Evolutionary conservation across 2,888 invertebrate species (phyloP), one percentile per base, ranked within the genome.

Genomic region (Cheilosia variabilis): DNA sequence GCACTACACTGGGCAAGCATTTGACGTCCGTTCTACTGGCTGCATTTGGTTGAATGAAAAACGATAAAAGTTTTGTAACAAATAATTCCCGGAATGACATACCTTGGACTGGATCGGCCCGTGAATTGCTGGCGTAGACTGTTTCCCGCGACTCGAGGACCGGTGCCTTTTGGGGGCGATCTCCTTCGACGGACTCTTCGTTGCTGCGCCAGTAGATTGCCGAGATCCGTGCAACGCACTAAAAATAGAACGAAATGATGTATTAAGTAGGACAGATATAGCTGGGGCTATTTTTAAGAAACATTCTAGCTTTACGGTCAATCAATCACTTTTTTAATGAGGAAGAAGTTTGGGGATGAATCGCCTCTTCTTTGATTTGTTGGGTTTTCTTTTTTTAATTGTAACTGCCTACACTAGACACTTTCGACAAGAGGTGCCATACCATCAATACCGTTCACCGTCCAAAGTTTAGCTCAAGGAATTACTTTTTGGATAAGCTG

Each of bases 171-270:
- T 94, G 94, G 80, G 95, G 94, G 86, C 94, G 92, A 89, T 95
- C 95, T 65, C 95, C 95, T 91, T 95, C 95, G 86, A 96, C 95
- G 90, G 95, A 95, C 91, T 95, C 95, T 92, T 96, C 96, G 92
- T 96, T 96, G 91, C 95, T 95, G 89, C 94, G 94, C 94, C 95
- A 95, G 92, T 96, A 96, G 88, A 96, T 93, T 58, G 95, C 94
- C 87, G 95, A 95, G 88, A 96, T 94, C 87, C 94, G 94, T 65
- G 96, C 96, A 89, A 95, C 93, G 91, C 96, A 96, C 93, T 93
- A 88, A 17, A 77, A 58, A 41, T 1, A 13, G 0, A 17, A 34
- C 4, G n/a, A 24, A 37, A 34, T 7, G 4, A 15, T 1, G 19
- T 41, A n/a, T 1, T 45, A 3, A 27, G 6, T n/a, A 1, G 31